These are phyloP conservation scores for Dryoscopus gambensis DNA, from an alignment of 2,113 vertebrate genomes.

Conservation along the genomic window DNA sequence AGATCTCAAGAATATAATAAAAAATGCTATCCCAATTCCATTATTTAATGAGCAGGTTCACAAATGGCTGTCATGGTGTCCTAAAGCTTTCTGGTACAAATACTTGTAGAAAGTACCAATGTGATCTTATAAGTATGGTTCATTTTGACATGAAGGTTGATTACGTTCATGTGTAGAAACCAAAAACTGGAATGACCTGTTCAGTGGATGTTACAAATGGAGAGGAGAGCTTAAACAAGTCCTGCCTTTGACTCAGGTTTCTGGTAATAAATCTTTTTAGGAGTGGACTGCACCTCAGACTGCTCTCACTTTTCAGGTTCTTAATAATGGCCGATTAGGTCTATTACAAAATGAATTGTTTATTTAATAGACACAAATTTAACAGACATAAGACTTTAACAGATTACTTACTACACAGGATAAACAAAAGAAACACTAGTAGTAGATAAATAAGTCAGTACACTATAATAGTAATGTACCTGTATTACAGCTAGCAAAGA, in stretches of 20 bases:
- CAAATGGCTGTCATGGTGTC: background rate
- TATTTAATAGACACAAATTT: background rate
- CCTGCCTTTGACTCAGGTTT: background rate
- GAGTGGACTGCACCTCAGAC: background rate
- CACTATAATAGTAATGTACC: background rate
- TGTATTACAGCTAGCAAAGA: background rate
- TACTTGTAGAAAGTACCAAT: background rate
- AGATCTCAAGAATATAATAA: background rate
- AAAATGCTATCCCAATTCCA: background rate
- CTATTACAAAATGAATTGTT: background rate
- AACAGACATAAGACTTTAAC: background rate
- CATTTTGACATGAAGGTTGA: background rate
- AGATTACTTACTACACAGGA: background rate
- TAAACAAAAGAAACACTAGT: background rate
- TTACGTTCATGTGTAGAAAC: background rate
- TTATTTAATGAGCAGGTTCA: background rate
- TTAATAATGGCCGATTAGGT: background rate
- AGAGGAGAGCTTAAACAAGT: background rate
- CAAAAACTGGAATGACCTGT: background rate
- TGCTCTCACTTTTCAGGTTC: background rate
- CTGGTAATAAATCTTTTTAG: background rate
- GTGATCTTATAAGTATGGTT: background rate
- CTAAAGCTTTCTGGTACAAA: background rate
- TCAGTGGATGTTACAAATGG: background rate
- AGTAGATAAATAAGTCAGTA: background rate